A percentile compares a stretch with the other conserved stretches of the same genome.
phyloP scores from a whole-genome alignment of 2,797 vertebrate species.

The Sebastes minor region DNA sequence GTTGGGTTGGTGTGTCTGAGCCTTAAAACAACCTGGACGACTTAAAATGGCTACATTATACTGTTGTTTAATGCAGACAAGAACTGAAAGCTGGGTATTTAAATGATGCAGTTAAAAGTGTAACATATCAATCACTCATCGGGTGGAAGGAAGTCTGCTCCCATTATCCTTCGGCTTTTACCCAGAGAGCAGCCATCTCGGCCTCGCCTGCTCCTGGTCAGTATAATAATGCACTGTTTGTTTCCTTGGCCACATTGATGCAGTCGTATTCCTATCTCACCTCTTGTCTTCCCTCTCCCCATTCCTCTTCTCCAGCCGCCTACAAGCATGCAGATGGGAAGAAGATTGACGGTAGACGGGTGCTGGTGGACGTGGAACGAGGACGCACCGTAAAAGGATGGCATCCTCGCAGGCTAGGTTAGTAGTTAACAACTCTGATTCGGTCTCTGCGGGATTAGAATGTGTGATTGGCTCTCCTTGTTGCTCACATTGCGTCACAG shows the following conservation, averaged over 20 bases:
- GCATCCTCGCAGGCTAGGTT: conserved; percentile 92
- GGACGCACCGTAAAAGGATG: conserved; percentile 95
- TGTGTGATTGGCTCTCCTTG: too few relatives aligned
- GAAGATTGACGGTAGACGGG: conserved; percentile 93
- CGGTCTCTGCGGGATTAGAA: too few relatives aligned
- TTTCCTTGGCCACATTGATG: conserved; percentile 69
- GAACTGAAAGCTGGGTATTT: not conserved
- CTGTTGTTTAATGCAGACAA: not conserved
- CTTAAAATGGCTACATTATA: not conserved
- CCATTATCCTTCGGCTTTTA: conserved; percentile 76
- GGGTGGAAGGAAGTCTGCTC: conserved; percentile 78
- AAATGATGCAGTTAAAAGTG: conserved; percentile 20
- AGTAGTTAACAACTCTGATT: too few relatives aligned
- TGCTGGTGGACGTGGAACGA: conserved; percentile 93
- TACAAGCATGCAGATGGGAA: conserved; percentile 97
- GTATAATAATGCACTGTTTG: conserved; percentile 76
- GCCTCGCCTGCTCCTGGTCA: conserved; percentile 82
- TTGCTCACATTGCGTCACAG: too few relatives aligned
- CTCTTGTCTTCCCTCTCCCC: conserved; percentile 54
- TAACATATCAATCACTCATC: conserved; percentile 63
- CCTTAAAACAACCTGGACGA: not conserved
- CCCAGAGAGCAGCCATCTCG: conserved; percentile 81
- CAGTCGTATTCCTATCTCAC: conserved; percentile 37
- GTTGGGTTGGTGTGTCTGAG: not conserved
- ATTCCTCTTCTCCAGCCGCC: conserved; percentile 84